Evolutionary conservation across 2,888 invertebrate genomes (phyloP), one percentile per base, ranked within the genome.

Genomic region (Pollenia amentaria): DNA sequence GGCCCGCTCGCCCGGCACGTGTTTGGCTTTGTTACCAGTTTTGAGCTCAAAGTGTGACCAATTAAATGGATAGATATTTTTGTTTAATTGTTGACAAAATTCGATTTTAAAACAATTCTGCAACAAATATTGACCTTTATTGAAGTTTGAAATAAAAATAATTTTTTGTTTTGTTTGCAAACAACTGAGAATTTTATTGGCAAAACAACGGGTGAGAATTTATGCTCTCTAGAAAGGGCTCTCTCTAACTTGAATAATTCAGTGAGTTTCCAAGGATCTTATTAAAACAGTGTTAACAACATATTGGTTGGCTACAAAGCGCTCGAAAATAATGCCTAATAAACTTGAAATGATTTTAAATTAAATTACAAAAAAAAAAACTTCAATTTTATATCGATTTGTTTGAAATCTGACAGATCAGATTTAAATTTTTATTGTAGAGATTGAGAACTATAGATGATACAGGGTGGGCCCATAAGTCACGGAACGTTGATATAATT

Each of bases 191-290:
- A 7, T 76, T 21, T 16, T 51, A 64, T 53, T 11, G 16, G 9
- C 11, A 46, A 79, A 55, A 51, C 84, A 84, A 69, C 79, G 79
- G 79, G 84, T 40, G 84, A 84, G 77, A 77, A 11, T 38, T 8
- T 48, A 40, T 48, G 21, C 44, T 64, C 62, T 42, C 12, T 29
- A 29, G 6, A 29, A 29, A 29, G 6, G 29, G 16, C 48, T 18
- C 44, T 38, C 48, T 3, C 1, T 69, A n/a, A n/a, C 1, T 11
- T 40, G 6, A 16, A 12, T 9, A 7, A 7, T 38, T 16, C 11
- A 48, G 16, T 4, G 2, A n/a, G 29, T 29, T 29, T 29, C 29
- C 9, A 57, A 46, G 18, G 57, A 67, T 77, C 18, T 44, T 48
- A 38, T 16, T 14, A 8, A 16, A 46, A 38, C 16, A 73, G 73